Percentiles rank a stretch among this genome's conserved stretches.
Conservation (phyloP, 1,140 invertebrate genomes). For the Lordiphosa stackelbergi region DNA sequence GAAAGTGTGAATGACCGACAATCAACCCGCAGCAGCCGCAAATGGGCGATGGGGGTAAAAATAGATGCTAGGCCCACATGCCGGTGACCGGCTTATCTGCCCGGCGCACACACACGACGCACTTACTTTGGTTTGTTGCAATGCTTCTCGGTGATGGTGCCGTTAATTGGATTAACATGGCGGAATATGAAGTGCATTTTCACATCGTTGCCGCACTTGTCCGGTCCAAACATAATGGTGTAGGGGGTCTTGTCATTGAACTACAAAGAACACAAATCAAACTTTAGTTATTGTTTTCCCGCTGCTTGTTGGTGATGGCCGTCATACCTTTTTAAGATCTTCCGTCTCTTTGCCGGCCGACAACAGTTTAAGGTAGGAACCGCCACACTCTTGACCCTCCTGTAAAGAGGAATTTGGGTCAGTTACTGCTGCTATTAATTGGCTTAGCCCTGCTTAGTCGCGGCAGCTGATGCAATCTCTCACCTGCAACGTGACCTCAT, state of each 20-base stretch:
- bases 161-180: slow-evolving; percentile 96
- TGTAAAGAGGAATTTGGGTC: slow-evolving; percentile 35
- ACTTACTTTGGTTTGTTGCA: slow-evolving; percentile 89
- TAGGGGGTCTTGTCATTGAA: slow-evolving; percentile 98
- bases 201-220: slow-evolving; percentile 97
- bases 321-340: slow-evolving; percentile 82
- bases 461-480: slow-evolving; percentile 60
- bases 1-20: slow-evolving; percentile 31
- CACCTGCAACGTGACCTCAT: slow-evolving; percentile 88
- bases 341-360: slow-evolving; percentile 82
- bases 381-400: slow-evolving; percentile 99
- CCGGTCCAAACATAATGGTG: slow-evolving; percentile 99
- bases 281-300: slow-evolving; percentile 10
- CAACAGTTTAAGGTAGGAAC: slow-evolving; percentile 97
- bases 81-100: slow-evolving; percentile 6
- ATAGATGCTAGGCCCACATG: slow-evolving; percentile 14
- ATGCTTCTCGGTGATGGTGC: slow-evolving; percentile 92
- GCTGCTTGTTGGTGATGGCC: neutral
- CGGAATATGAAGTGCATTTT: slow-evolving; percentile 99
- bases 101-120: neutral
- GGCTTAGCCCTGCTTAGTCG: slow-evolving; percentile 44
- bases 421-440: slow-evolving; percentile 62
- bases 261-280: slow-evolving; percentile 52
- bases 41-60: slow-evolving; percentile 15
- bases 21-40: slow-evolving; percentile 1